These are phyloP conservation scores for Bombycilla garrulus DNA, from an alignment of 2,113 vertebrate genomes.

Conservation along the genomic window DNA sequence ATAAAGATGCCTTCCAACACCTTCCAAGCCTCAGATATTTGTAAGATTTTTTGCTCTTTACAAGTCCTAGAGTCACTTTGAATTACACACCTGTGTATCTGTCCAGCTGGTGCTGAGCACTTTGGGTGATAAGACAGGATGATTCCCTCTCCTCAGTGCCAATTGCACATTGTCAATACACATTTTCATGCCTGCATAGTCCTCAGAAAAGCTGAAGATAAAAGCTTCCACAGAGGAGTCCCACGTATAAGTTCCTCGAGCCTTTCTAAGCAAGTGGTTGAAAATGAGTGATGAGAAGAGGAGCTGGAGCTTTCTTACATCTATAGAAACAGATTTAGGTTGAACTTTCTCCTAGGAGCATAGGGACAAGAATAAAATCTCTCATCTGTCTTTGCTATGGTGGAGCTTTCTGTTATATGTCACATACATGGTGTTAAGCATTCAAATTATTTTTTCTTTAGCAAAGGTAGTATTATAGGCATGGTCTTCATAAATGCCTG, in stretches of 20 bases:
- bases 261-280: neutral
- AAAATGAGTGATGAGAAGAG: neutral
- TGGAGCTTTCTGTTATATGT: neutral
- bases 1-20: conserved; percentile 76
- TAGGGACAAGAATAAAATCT: neutral
- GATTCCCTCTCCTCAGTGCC: neutral
- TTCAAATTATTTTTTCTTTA: neutral
- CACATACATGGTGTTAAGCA: neutral
- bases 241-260: neutral
- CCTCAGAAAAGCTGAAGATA: neutral
- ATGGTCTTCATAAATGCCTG: neutral
- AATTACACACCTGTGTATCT: neutral
- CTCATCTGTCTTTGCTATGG: neutral
- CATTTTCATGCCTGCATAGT: neutral
- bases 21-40: conserved; percentile 81
- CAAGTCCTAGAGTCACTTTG: neutral
- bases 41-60: conserved; percentile 71
- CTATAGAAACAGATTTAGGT: neutral
- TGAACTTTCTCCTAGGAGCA: neutral
- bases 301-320: neutral
- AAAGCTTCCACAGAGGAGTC: neutral
- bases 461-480: neutral
- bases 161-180: neutral
- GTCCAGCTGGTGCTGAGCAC: neutral
- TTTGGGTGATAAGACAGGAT: neutral